Evolutionary conservation across 2,797 vertebrate species (phyloP).

Genomic region (Cyprinodon diabolis): DNA sequence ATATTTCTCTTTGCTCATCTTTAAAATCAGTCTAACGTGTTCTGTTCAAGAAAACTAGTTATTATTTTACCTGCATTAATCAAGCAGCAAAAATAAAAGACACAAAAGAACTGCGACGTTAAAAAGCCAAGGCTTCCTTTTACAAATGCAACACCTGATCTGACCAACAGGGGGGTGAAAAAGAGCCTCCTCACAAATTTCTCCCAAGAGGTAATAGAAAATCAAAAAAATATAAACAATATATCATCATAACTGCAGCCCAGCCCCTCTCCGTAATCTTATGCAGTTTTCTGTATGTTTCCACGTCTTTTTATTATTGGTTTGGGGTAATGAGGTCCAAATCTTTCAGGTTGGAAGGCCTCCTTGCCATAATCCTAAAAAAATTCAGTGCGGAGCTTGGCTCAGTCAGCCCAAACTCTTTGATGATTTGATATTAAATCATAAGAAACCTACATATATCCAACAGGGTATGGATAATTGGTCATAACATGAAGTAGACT

Average conservation of each 20-base stretch:
- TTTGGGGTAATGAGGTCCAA: not conserved
- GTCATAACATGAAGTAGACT: not conserved
- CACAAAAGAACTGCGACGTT: conserved; percentile 41
- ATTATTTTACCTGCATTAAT: conserved; percentile 32
- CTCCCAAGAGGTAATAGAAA: too few species aligned
- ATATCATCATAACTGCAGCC: too few species aligned
- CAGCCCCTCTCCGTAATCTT: too few species aligned
- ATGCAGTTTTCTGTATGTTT: not conserved
- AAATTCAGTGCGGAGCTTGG: not conserved
- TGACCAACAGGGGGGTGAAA: conserved; percentile 8
- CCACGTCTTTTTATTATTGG: not conserved
- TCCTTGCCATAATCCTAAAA: not conserved
- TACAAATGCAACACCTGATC: conserved; percentile 55
- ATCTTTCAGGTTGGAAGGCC: not conserved
- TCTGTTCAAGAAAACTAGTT: conserved; percentile 1
- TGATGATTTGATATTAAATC: not conserved
- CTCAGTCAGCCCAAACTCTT: not conserved
- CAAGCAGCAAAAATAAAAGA: conserved; percentile 43
- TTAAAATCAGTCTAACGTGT: conserved; percentile 49
- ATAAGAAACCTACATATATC: not conserved
- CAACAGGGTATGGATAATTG: not conserved
- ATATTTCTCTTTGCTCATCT: conserved; percentile 53
- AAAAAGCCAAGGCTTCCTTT: conserved; percentile 40
- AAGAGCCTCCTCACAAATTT: too few species aligned
- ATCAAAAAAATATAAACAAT: too few species aligned